Evolutionary conservation across 2,113 vertebrate species (phyloP), one percentile per base, ranked within the genome.

Genomic region (Gambusia affinis): DNA sequence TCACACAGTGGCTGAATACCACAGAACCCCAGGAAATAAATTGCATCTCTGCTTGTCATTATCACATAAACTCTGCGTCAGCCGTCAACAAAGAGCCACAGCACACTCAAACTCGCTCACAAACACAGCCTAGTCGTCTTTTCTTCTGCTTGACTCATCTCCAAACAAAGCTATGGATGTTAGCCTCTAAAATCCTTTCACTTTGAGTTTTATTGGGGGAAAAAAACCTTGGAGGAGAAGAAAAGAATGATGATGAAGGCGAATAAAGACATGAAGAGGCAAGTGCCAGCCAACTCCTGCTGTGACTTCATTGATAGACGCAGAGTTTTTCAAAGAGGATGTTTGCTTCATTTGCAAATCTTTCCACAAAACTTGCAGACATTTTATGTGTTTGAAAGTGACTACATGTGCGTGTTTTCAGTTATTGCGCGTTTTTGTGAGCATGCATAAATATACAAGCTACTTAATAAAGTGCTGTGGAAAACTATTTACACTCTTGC

Each of bases 121-220:
- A 51, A 47, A 83, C 74, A 77, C 65, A 54, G 75, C 12, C 67
- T 17, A 65, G 33, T 80, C 37, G 11, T 77, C 44, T 65, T 82
- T 88, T 73, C 70, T 83, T 89, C 76, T 78, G 29, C 68, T 82
- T 85, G 72, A 82, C 81, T 91, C 89, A 91, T 89, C 89, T 88
- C 85, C 76, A 85, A 89, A 91, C 79, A 90, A 91, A 88, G 88
- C 86, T 74, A 76, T 47, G 77, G 81, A 85, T 85, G 80, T 88
- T 89, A 82, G 82, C 87, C 82, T 84, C 76, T 81, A 77, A 91
- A 87, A 88, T 92, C 80, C 73, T 82, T 85, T 86, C 69, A 75
- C 81, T 86, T 84, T 86, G 83, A 84, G 78, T 83, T 78, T 82
- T 83, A 63, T 76, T 71, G 44, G 12, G 28, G 17, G 4, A 8